Evolutionary conservation across 2,888 invertebrate genomes (phyloP).

Genomic region (Lasioglossum villosulum): DNA sequence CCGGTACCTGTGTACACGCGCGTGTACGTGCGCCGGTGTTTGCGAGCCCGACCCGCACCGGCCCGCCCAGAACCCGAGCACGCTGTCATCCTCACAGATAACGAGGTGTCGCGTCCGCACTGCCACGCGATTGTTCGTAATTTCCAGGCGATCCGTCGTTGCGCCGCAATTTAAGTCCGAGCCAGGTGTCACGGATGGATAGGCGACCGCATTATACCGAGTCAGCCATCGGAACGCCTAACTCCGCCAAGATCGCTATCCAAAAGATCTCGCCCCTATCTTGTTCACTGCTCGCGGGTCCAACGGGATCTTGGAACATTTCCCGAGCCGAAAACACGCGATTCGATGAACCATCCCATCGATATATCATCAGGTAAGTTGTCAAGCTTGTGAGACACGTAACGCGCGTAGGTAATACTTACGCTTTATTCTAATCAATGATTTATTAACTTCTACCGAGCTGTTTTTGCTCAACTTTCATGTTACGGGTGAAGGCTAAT

Average conservation of each 20-base stretch:
- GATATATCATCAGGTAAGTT: not conserved
- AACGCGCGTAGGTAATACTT: not conserved
- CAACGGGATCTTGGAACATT: not conserved
- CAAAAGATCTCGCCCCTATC: not conserved
- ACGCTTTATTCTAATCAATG: not conserved
- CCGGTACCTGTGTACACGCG: conserved; percentile 28
- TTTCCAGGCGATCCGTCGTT: conserved; percentile 7
- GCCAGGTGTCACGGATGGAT: not conserved
- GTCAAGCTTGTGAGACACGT: not conserved
- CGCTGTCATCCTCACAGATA: conserved; percentile 44
- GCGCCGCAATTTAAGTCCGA: conserved; percentile 22
- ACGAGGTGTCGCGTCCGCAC: conserved; percentile 39
- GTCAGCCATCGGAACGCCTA: not conserved
- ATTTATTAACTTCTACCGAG: not conserved
- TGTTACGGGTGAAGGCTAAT: too few relatives aligned
- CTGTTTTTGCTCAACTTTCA: too few relatives aligned
- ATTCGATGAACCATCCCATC: not conserved
- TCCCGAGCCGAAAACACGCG: not conserved
- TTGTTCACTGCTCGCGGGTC: not conserved
- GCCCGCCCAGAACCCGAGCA: not conserved
- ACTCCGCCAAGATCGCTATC: not conserved
- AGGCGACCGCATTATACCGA: not conserved
- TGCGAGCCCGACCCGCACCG: conserved; percentile 18
- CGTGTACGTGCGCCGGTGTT: conserved; percentile 23
- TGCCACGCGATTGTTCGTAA: conserved; percentile 16